These are phyloP conservation scores for Tortricodes alternella DNA, from an alignment of 2,888 invertebrate genomes.

Conservation along the genomic window DNA sequence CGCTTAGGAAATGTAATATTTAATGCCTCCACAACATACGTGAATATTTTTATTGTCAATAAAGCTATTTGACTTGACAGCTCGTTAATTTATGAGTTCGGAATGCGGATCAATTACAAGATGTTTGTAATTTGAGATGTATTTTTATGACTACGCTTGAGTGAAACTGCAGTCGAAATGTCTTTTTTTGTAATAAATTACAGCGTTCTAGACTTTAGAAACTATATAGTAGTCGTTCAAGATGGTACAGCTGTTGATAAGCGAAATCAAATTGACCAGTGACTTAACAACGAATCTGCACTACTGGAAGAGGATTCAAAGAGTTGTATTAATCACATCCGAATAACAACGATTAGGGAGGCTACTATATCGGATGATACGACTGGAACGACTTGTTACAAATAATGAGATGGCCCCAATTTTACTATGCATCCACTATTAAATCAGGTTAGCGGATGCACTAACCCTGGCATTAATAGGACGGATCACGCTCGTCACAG, in stretches of 20 bases:
- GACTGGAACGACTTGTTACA: background rate
- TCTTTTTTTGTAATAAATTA: conserved; percentile 2
- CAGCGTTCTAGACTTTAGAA: background rate
- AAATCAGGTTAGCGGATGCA: conserved; percentile 19
- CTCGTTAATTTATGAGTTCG: conserved; percentile 10
- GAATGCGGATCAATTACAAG: conserved; percentile 14
- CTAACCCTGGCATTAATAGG: conserved; percentile 19
- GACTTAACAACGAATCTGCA: too few relatives aligned
- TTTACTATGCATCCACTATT: background rate
- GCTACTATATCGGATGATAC: background rate
- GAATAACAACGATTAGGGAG: too few relatives aligned
- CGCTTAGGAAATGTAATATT: conserved; percentile 31
- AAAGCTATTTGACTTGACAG: conserved; percentile 18
- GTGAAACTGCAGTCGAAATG: background rate
- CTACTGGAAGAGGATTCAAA: too few relatives aligned
- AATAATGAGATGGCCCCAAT: conserved; percentile 2
- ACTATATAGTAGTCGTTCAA: background rate
- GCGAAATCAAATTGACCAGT: background rate
- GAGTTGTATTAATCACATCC: too few relatives aligned
- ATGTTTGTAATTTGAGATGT: background rate
- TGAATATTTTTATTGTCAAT: conserved; percentile 18
- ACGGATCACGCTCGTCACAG: background rate
- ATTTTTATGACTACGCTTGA: background rate
- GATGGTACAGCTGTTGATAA: background rate
- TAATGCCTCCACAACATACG: background rate